phyloP scores from a whole-genome alignment of 2,888 invertebrate genomes.

The Drosophila robusta region DNA sequence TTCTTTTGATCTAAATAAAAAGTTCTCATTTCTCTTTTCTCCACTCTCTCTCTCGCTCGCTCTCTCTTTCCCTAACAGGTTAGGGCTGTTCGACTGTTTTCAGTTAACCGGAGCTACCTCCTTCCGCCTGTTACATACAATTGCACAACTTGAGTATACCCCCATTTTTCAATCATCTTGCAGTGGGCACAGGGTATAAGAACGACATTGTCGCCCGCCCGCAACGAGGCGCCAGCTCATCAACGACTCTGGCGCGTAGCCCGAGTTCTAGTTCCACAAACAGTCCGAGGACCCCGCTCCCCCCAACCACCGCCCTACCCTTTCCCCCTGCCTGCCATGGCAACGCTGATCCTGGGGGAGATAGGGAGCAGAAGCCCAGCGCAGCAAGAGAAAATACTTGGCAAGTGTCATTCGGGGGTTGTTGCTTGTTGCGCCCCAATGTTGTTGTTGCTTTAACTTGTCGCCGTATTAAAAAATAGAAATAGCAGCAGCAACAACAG shows the following conservation, averaged over 20 bases:
- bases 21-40: no score
- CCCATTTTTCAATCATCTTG: not conserved
- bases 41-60: no score
- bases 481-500: slow-evolving; percentile 51
- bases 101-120: no score
- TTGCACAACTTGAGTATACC: not conserved
- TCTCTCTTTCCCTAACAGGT: no score
- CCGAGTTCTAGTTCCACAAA: slow-evolving; percentile 32
- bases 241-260: slow-evolving; percentile 48
- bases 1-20: no score
- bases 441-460: slow-evolving; percentile 60
- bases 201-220: slow-evolving; percentile 33
- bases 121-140: no score
- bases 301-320: not conserved
- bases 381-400: slow-evolving; percentile 41
- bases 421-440: slow-evolving; percentile 46
- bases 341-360: slow-evolving; percentile 74
- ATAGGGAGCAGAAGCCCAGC: slow-evolving; percentile 26
- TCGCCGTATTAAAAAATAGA: slow-evolving; percentile 72
- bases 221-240: slow-evolving; percentile 80
- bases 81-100: no score
- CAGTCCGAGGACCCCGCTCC: slow-evolving; percentile 9
- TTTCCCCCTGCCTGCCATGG: slow-evolving; percentile 41
- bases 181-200: not conserved
- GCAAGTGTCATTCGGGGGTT: slow-evolving; percentile 67